Base-by-base conservation (phyloP, 2,888 invertebrate species). In the Papilio demoleus region DNA sequence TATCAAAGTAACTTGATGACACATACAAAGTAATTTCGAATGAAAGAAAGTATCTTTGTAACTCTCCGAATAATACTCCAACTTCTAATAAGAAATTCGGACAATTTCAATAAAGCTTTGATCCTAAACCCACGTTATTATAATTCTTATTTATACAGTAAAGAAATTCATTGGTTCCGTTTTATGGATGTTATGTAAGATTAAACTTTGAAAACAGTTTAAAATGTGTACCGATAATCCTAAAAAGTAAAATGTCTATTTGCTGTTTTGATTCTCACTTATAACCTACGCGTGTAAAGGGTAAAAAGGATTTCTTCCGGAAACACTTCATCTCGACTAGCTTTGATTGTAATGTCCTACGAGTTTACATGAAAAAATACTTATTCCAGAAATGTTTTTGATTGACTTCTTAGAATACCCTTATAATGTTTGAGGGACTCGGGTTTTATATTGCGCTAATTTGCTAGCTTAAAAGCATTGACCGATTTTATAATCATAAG, bases 21-120 rank as follows among this genome's bases (percentile, higher is more conserved):
- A 27, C 53, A 59, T 38, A 59, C 12, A 36, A 59, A 59, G 38
- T 24, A 24, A 47, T 60, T 62, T 62, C 19, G 58, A 63, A 63
- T 31, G 50, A 45, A 45, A 58, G 60, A 61, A 60, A 63, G 34
- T 63, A 47, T 58, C 24, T 47, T 60, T 60, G 38, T 59, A 68
- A 59, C 59, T 68, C 40, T 60, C n/a, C 22, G 31, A 53, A 68
- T 42, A 64, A 64, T 24, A 40, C 27, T 31, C 22, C n/a, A 65
- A 65, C 34, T 68, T 65, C n/a, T 12, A 42, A 42, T 68, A 60
- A 68, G 64, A 65, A 68, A 65, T 68, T 68, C 50, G 56, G 42
- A 53, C 31, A 60, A 68, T 68, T 68, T 68, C 60, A 68, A 60
- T 68, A 65, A 68, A 59, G 47, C 58, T 64, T 68, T 68, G 59